Evolutionary conservation across 1,140 invertebrate species (phyloP).

Genomic region (Trypoxylus dichotomus): DNA sequence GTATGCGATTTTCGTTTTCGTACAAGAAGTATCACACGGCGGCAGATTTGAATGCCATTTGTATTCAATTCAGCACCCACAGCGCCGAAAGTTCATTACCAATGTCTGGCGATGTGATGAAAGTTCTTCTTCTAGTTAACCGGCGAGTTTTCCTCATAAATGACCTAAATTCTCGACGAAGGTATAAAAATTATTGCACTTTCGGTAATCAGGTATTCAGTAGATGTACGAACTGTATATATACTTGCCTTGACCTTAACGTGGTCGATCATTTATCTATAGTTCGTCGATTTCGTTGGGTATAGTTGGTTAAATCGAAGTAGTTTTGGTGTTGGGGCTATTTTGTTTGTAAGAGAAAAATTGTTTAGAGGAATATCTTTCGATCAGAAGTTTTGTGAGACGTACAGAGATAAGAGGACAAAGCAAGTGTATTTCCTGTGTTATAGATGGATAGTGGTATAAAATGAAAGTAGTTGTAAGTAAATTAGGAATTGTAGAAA

Average conservation of each 20-base stretch:
- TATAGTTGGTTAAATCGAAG: not conserved
- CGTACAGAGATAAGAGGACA: not conserved
- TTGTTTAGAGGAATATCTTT: too few species aligned
- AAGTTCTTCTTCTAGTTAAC: not conserved
- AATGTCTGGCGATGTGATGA: not conserved
- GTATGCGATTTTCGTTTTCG: not conserved
- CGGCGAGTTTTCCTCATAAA: not conserved
- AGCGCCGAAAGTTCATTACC: conserved; percentile 4
- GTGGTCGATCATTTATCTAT: not conserved
- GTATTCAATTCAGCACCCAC: not conserved
- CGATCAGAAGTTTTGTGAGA: not conserved
- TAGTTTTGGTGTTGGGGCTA: not conserved
- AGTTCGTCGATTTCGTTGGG: not conserved
- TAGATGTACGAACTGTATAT: not conserved
- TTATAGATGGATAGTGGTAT: not conserved
- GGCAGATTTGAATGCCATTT: not conserved
- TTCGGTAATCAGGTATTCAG: conserved; percentile 16
- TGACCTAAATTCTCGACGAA: not conserved
- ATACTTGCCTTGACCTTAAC: not conserved
- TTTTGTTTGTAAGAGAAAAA: not conserved
- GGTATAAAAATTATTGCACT: not conserved
- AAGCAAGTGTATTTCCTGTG: not conserved
- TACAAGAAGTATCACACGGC: not conserved
- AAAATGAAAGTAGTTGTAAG: conserved; percentile 10
- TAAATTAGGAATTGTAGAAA: too few species aligned